Base-by-base conservation (phyloP, 2,113 vertebrate genomes). In the Hucho hucho region DNA sequence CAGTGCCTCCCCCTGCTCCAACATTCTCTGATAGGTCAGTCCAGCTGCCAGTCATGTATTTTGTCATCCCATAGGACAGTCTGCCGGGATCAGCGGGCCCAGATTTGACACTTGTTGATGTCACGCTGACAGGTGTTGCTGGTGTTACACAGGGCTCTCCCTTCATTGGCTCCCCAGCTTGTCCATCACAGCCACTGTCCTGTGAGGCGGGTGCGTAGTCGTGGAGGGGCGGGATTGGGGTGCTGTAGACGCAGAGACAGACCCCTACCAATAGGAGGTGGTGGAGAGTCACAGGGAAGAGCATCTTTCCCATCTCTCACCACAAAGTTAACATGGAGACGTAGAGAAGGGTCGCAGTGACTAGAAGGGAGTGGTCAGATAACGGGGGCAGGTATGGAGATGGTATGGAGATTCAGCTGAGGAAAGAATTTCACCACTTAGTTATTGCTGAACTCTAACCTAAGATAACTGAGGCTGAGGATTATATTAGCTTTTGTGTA, bases 301-400 rank as follows among this genome's bases (percentile, higher is more conserved):
- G 58, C 93, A 93, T 93, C 70, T 84, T 79, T 88, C 73, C 75
- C 64, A 77, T 3, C 26, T 12, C 37, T 88, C 80, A 86, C n/a
- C 16, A 47, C 20, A 68, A 73, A 46, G 37, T 63, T 64, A 74
- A 69, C 77, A 58, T n/a, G 66, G 20, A 66, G 16, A 76, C 18
- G 61, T 66, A 43, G 61, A 78, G 59, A 53, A 26, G 11, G 61
- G 70, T 63, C 24, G 16, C 4, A 18, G 64, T 22, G 72, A n/a
- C 28, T 59, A 43, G 13, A 72, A 22, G 26, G 9, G 56, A n/a
- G 18, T 24, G 64, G 64, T 20, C 26, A 53, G 11, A 12, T 32
- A 18, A 26, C 7, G 64, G 73, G 65, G 67, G 11, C 72, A 64
- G 69, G 70, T 28, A 76, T 77, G 25, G 47, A 16, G 47, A 59